Conservation (phyloP, 1,140 invertebrate genomes). For the Halyomorpha halys region DNA sequence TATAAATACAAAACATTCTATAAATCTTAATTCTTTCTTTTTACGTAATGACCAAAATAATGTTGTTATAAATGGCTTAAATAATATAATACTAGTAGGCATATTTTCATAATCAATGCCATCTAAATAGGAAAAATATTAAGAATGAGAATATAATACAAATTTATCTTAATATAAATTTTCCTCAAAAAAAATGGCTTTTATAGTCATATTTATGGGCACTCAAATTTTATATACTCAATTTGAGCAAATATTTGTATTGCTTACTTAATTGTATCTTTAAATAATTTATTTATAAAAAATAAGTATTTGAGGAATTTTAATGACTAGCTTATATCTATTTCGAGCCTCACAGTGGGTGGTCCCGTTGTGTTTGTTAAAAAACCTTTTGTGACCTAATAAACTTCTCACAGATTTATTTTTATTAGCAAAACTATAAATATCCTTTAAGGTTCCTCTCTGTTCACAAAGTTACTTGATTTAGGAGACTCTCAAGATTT, state of each 20-base stretch:
- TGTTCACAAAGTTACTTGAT: neutral
- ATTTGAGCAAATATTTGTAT: conserved; percentile 18
- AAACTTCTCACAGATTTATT: neutral
- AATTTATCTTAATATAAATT: neutral
- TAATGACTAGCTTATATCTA: conserved; percentile 16
- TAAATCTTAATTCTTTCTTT: too few species aligned
- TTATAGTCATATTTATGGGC: neutral
- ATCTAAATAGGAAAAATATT: conserved; percentile 3
- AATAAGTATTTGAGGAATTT: conserved; percentile 4
- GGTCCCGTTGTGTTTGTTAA: neutral
- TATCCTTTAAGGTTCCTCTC: conserved; percentile 3
- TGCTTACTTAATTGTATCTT: conserved; percentile 19
- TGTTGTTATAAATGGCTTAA: neutral
- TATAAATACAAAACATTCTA: too few species aligned
- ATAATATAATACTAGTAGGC: neutral
- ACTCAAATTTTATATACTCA: neutral
- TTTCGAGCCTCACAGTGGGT: conserved; percentile 16
- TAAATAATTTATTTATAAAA: neutral
- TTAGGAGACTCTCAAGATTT: conserved; percentile 8
- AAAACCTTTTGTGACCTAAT: neutral
- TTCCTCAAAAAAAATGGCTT: neutral
- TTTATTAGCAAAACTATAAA: neutral
- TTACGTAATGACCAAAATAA: too few species aligned
- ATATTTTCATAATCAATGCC: neutral
- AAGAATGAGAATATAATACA: neutral